phyloP scores from a whole-genome alignment of 2,113 vertebrate species.

The Oncorhynchus keta region DNA sequence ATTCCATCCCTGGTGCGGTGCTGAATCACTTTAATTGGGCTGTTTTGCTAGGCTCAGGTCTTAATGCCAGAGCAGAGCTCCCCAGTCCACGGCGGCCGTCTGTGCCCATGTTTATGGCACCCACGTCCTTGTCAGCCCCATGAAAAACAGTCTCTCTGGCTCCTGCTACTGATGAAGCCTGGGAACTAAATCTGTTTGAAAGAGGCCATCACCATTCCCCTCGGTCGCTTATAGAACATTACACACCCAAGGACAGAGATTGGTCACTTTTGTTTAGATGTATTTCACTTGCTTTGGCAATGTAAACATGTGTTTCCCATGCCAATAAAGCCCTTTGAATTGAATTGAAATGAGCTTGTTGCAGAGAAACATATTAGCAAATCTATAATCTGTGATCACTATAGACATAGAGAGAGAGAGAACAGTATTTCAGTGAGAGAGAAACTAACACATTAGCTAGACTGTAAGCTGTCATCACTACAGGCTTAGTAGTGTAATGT shows the following conservation, averaged over 20 bases:
- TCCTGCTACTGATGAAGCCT: conserved; percentile 6
- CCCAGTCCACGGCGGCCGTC: background rate
- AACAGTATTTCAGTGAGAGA: background rate
- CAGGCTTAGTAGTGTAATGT: background rate
- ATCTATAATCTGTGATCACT: too few species aligned
- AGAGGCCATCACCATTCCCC: background rate
- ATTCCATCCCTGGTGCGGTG: background rate
- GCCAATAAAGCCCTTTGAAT: too few species aligned
- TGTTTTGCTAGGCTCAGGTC: conserved; percentile 6
- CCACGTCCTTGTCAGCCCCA: conserved; percentile 12
- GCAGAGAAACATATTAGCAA: too few species aligned
- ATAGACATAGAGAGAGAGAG: background rate
- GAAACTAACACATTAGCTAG: background rate
- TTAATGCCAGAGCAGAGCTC: background rate
- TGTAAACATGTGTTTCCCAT: too few species aligned
- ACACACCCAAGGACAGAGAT: background rate
- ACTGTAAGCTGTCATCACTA: background rate
- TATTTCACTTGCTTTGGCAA: too few species aligned
- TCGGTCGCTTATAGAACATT: background rate
- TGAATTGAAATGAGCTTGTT: too few species aligned
- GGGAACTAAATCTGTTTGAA: conserved; percentile 4
- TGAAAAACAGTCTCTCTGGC: conserved; percentile 4
- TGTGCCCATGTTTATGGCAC: conserved; percentile 3
- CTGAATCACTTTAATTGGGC: conserved; percentile 17
- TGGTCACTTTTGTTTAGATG: too few species aligned